phyloP scores from a whole-genome alignment of 2,888 invertebrate genomes.

The Chouioia cunea region DNA sequence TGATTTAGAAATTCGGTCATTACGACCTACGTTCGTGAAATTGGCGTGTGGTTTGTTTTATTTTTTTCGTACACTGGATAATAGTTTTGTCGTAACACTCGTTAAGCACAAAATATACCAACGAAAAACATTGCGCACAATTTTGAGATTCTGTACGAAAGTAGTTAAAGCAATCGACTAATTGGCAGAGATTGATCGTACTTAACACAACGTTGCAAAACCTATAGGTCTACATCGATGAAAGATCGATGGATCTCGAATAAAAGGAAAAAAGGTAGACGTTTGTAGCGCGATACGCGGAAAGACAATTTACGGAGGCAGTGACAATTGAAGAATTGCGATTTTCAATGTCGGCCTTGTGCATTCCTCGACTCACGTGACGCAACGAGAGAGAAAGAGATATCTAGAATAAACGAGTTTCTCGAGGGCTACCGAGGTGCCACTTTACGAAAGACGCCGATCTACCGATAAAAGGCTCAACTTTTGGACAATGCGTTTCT shows the following conservation, averaged over 20 bases:
- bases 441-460: too few relatives aligned
- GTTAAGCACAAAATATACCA: too few relatives aligned
- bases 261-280: not conserved
- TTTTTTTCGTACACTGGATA: too few relatives aligned
- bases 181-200: too few relatives aligned
- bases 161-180: too few relatives aligned
- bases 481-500: not conserved
- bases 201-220: too few relatives aligned
- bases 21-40: not conserved
- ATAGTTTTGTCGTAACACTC: too few relatives aligned
- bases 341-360: conserved; percentile 55
- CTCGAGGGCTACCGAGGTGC: not conserved
- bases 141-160: too few relatives aligned
- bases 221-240: not conserved
- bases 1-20: not conserved
- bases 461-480: too few relatives aligned
- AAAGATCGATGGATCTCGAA: not conserved
- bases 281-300: not conserved
- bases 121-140: too few relatives aligned
- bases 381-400: conserved; percentile 52
- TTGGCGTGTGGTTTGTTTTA: too few relatives aligned
- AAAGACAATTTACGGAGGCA: too few relatives aligned
- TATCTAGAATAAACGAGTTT: conserved; percentile 43
- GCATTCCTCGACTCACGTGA: conserved; percentile 54
- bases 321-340: conserved; percentile 53